These are phyloP conservation scores for Tapirus terrestris DNA, from an alignment of 2,113 vertebrate genomes.

Conservation along the genomic window DNA sequence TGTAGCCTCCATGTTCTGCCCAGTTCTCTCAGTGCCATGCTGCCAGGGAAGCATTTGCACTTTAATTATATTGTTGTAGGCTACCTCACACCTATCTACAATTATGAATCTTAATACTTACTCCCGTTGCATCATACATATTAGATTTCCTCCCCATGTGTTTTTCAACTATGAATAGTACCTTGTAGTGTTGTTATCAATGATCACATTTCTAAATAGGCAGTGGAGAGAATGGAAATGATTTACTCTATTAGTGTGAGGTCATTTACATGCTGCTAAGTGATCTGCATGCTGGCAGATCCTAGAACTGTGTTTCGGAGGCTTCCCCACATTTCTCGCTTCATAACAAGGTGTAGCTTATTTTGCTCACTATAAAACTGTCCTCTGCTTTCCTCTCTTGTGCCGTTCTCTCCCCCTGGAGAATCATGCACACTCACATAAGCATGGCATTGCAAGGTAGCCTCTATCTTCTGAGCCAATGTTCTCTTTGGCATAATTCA, in stretches of 20 bases:
- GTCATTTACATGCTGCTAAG: conserved; percentile 63
- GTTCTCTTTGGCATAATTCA: conserved; percentile 58
- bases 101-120: conserved; percentile 7
- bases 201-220: conserved; percentile 62
- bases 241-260: conserved; percentile 51
- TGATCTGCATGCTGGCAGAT: conserved; percentile 43
- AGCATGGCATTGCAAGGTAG: neutral
- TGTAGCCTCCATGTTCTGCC: neutral
- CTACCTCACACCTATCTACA: conserved; percentile 22
- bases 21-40: neutral
- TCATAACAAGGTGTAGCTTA: conserved; percentile 16
- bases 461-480: conserved; percentile 36
- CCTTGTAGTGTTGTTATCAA: conserved; percentile 44
- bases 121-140: neutral
- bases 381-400: conserved; percentile 15
- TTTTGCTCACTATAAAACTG: neutral
- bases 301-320: conserved; percentile 17
- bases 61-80: conserved; percentile 34
- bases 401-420: neutral
- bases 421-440: neutral
- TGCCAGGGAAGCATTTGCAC: neutral
- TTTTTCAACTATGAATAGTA: conserved; percentile 46
- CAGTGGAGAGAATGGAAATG: conserved; percentile 51
- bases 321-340: conserved; percentile 6
- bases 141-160: conserved; percentile 41